Percentiles rank a stretch among this genome's conserved stretches.
phyloP scores from a whole-genome alignment of 1,140 invertebrate genomes.

The Gonioctena quinquepunctata region DNA sequence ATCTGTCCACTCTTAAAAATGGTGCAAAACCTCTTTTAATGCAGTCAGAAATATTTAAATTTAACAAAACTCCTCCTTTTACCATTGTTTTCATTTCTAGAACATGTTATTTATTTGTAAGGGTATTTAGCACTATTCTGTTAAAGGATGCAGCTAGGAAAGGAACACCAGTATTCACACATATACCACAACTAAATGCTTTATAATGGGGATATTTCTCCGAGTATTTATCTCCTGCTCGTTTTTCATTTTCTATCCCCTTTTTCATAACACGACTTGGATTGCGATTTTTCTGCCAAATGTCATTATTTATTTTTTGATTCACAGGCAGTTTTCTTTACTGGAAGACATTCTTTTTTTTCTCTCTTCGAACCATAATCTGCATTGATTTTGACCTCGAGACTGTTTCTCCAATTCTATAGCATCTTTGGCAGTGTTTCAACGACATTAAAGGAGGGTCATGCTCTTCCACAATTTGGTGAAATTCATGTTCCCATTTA shows the following conservation, averaged over 20 bases:
- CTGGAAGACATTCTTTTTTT: neutral
- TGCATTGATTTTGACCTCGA: neutral
- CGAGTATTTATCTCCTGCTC: neutral
- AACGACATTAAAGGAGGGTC: neutral
- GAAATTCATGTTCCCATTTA: neutral
- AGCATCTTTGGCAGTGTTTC: neutral
- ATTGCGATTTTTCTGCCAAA: neutral
- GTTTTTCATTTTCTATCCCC: neutral
- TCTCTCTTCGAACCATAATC: neutral
- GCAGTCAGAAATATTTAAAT: neutral
- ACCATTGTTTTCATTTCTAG: neutral
- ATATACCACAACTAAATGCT: neutral
- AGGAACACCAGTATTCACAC: neutral
- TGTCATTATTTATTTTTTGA: neutral
- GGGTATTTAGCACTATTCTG: no score
- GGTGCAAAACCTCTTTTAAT: neutral
- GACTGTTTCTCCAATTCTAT: neutral
- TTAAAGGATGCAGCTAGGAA: neutral
- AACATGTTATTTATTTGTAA: neutral
- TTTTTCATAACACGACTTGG: neutral
- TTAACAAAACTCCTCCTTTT: neutral
- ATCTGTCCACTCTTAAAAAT: neutral
- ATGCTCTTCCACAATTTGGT: neutral
- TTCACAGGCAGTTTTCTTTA: neutral
- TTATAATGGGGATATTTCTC: neutral